Evolutionary conservation across 2,797 vertebrate genomes (phyloP), one percentile per base, ranked within the genome.

Genomic region (Furcifer pardalis): DNA sequence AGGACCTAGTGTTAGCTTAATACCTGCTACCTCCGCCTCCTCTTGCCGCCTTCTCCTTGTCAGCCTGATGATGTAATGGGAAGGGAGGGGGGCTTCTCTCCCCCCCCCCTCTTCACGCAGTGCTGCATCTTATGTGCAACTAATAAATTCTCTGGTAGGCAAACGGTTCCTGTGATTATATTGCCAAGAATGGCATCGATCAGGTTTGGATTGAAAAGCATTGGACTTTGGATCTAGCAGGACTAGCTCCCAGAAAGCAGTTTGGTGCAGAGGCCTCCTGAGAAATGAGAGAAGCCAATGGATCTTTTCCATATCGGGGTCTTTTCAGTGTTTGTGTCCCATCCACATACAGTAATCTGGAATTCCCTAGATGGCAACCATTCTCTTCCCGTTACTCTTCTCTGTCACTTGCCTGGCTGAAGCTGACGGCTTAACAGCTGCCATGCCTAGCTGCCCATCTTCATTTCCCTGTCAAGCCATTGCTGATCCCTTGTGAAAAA

Each of bases 51-150:
- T 2, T 19, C 52, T 86, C 56, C 40, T 77, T 2, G 21, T 35
- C 25, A 82, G 56, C 56, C 49, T 77, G 84, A 77, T 86, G 84
- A 86, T 82, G 79, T 86, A 77, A 86, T 86, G 63, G 32, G 37
- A 40, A 30, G 40, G 68, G 59, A 60, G 46, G 44, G 69, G 56
- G 68, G 30, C 30, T 60, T 84, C 56, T 37, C 72, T 52, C 56
- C 52, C 84, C 37, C 49, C 37, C 60, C 52, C 74, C 60, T 60
- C 46, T 82, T 73, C 85, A 86, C 4, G 40, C 77, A 52, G 44
- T 8, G 73, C 78, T 81, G 82, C 65, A 1, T 87, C 73, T 77
- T 56, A 79, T 86, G 72, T 71, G 73, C 2, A 5, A 75, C 82
- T 77, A 63, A 82, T 71, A 82, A 56, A 82, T 86, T 52, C 44